Evolutionary conservation across 2,797 vertebrate genomes (phyloP).

Genomic region (Glossophaga mutica): DNA sequence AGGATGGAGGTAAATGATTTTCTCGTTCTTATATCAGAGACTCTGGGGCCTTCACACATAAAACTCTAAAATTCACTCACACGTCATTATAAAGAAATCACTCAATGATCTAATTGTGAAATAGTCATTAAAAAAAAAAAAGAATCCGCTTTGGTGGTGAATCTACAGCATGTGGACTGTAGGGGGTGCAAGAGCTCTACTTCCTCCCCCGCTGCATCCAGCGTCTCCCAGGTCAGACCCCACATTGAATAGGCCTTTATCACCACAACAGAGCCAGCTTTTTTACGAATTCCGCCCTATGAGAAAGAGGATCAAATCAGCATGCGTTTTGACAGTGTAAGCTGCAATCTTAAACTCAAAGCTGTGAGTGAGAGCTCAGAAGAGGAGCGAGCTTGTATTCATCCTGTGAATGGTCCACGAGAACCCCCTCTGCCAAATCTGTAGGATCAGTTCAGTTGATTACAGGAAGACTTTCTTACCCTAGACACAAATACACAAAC

Average conservation of each 20-base stretch:
- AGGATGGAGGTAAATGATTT: not conserved
- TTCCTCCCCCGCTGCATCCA: not conserved
- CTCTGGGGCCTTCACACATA: not conserved
- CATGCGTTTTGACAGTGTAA: slow-evolving; percentile 39
- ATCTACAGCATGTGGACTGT: slow-evolving; percentile 57
- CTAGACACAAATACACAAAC: not conserved
- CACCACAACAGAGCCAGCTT: not conserved
- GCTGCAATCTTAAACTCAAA: slow-evolving; percentile 53
- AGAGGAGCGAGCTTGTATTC: slow-evolving; percentile 12
- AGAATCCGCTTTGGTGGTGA: not conserved
- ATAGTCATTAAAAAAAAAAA: not conserved
- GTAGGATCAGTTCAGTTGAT: not conserved
- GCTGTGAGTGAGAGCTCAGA: slow-evolving; percentile 63
- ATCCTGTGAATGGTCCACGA: not conserved
- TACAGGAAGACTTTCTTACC: not conserved
- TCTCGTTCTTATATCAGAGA: not conserved
- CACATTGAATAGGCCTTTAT: slow-evolving; percentile 37
- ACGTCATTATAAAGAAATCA: not conserved
- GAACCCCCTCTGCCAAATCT: not conserved
- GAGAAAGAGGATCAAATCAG: slow-evolving; percentile 34
- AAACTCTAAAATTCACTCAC: not conserved
- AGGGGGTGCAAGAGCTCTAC: slow-evolving; percentile 84
- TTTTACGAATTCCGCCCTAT: not conserved
- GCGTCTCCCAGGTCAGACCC: slow-evolving; percentile 9
- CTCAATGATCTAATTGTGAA: not conserved